phyloP scores from a whole-genome alignment of 2,888 invertebrate genomes.

The Lycaena phlaeas region DNA sequence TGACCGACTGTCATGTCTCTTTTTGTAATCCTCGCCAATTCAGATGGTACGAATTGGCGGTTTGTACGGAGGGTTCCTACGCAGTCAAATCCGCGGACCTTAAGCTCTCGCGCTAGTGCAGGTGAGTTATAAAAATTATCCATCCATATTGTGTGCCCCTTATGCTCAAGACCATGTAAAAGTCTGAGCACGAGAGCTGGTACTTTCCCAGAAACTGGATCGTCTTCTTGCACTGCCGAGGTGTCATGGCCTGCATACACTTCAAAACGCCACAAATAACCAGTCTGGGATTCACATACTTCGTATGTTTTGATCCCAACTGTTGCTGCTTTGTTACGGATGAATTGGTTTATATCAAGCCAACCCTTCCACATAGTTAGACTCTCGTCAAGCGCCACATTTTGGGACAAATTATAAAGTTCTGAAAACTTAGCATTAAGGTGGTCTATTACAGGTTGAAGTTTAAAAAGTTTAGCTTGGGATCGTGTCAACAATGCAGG shows the following conservation, averaged over 20 bases:
- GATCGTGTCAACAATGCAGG: no score
- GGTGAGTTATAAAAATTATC: constrained; percentile 19
- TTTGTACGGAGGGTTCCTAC: constrained; percentile 22
- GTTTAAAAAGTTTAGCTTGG: constrained; percentile 21
- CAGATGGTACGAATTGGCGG: constrained; percentile 18
- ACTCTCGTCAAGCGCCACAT: no score
- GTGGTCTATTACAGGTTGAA: background rate
- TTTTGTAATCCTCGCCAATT: constrained; percentile 12
- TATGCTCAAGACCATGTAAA: constrained; percentile 2
- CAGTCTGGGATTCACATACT: no score
- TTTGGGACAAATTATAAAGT: no score
- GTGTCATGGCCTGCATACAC: background rate
- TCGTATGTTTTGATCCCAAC: no score
- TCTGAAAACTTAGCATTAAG: background rate
- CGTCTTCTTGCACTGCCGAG: background rate
- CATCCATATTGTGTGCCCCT: constrained; percentile 10
- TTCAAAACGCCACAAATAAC: no score
- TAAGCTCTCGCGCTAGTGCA: constrained; percentile 20
- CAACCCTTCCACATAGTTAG: no score
- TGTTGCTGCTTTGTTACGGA: no score
- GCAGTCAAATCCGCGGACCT: constrained; percentile 21
- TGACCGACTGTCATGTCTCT: constrained; percentile 14
- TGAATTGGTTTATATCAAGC: no score
- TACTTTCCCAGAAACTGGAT: background rate
- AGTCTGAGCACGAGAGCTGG: constrained; percentile 1